Evolutionary conservation across 2,113 vertebrate genomes (phyloP), one percentile per base, ranked within the genome.

Genomic region (Trochalopteron elliotii): DNA sequence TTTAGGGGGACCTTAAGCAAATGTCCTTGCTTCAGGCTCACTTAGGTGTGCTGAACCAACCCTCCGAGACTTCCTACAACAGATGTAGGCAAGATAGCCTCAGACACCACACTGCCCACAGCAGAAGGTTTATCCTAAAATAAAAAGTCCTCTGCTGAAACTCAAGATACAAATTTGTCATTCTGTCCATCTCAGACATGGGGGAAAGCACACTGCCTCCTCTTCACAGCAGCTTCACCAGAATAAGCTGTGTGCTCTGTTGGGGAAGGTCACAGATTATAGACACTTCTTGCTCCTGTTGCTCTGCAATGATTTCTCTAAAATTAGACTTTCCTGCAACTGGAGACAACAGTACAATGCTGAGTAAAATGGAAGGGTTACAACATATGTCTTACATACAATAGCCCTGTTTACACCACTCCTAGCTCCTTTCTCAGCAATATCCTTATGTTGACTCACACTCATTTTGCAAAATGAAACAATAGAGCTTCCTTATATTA

Each of bases 401-500:
- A 81, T 18, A 83, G 64, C 20, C 35, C 30, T 83, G 60, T 92
- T 94, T 83, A 78, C 52, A 59, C 19, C 74, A 74, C 50, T 88
- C 13, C 1, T 39, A 81, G 39, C 53, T 92, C 92, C 63, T 74
- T 94, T 93, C 83, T 86, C 68, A 87, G 76, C 64, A 86, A 65
- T 75, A 86, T 14, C 55, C 91, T 89, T 88, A 72, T 10, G 39
- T 64, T 96, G 91, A 94, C 83, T 88, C 92, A 94, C 2, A 20
- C 15, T 49, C 88, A 30, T 77, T 93, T 93, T 87, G 60, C 79
- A 90, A 70, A 94, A 67, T 25, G 49, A 88, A 94, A 96, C 93
- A 96, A 96, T 86, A 72, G 85, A 77, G 63, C 12, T 96, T 95
- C 90, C 92, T 83, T 77, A 82, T 22, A 69, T 39, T 65, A 82